phyloP scores from a whole-genome alignment of 2,888 invertebrate species.

The Tetramorium bicarinatum region DNA sequence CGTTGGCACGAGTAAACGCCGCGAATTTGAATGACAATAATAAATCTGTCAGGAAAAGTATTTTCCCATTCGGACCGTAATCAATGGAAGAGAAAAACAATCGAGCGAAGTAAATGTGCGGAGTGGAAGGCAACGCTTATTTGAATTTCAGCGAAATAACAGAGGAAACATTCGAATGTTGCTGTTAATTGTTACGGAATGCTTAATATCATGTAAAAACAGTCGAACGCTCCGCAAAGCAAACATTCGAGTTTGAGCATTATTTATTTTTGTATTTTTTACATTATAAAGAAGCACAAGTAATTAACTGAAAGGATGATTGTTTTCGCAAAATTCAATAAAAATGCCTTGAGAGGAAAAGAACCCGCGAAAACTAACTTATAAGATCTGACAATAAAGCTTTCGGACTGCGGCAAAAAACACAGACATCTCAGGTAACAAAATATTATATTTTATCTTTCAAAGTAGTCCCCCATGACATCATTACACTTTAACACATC shows the following conservation, averaged over 20 bases:
- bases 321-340: background rate
- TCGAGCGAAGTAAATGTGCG: constrained; percentile 30
- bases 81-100: constrained; percentile 44
- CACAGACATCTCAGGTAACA: too few relatives aligned
- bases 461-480: too few relatives aligned
- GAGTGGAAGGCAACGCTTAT: constrained; percentile 34
- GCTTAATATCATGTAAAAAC: background rate
- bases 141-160: constrained; percentile 14
- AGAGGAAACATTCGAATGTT: background rate
- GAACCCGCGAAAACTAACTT: background rate
- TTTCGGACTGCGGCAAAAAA: too few relatives aligned
- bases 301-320: background rate
- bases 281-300: background rate
- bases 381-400: too few relatives aligned
- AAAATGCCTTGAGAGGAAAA: background rate
- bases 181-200: constrained; percentile 14
- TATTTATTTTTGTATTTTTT: background rate
- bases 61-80: constrained; percentile 25
- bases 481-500: too few relatives aligned
- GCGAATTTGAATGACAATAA: constrained; percentile 54
- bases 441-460: too few relatives aligned
- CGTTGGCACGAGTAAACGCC: constrained; percentile 38
- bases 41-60: constrained; percentile 47
- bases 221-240: background rate
- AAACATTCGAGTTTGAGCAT: background rate